Percentiles rank a stretch among this genome's conserved stretches.
Evolutionary conservation across 2,113 vertebrate genomes (phyloP).

Genomic region (Ciconia stormi): DNA sequence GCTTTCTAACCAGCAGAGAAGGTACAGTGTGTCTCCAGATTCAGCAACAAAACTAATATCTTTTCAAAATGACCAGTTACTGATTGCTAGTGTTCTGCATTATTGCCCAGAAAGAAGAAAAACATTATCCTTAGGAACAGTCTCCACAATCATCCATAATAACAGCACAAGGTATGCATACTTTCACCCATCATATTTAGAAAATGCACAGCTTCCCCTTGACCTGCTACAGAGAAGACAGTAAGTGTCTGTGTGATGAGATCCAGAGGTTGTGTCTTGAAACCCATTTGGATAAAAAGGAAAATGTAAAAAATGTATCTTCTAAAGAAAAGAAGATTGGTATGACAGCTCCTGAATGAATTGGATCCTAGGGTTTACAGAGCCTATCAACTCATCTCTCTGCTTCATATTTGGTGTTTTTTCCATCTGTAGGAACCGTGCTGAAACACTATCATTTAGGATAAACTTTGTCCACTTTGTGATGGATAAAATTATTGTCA

Average conservation of each 20-base stretch:
- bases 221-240: not conserved
- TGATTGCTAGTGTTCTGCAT: not conserved
- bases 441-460: not conserved
- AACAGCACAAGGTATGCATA: constrained; percentile 18
- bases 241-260: constrained; percentile 14
- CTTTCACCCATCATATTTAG: not conserved
- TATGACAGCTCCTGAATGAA: constrained; percentile 31
- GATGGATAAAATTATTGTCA: not conserved
- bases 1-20: constrained; percentile 12
- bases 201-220: constrained; percentile 42
- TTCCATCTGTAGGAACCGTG: not conserved
- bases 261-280: constrained; percentile 32
- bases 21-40: constrained; percentile 21
- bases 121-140: constrained; percentile 36
- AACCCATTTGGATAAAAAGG: constrained; percentile 45
- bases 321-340: constrained; percentile 9
- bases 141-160: constrained; percentile 27
- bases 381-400: not conserved
- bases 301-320: constrained; percentile 53
- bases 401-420: constrained; percentile 8
- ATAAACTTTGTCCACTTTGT: not conserved
- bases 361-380: not conserved
- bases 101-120: not conserved
- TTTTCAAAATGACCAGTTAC: not conserved
- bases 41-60: not conserved